phyloP scores from a whole-genome alignment of 2,888 invertebrate species.

The Stenurella melanura region DNA sequence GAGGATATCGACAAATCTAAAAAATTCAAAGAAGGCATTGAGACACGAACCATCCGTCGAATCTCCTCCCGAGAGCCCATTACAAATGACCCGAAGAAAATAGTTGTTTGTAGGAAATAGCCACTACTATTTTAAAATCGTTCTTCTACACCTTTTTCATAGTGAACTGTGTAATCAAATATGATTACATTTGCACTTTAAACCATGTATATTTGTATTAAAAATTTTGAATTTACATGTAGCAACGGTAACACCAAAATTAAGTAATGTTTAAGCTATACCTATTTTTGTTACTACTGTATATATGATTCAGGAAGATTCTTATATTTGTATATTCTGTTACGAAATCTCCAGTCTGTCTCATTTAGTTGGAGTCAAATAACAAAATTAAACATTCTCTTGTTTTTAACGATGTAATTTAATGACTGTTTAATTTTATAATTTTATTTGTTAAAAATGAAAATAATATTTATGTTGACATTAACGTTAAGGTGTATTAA shows the following conservation, averaged over 20 bases:
- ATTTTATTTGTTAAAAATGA: constrained; percentile 40
- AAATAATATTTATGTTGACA: constrained; percentile 45
- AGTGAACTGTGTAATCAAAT: constrained; percentile 1
- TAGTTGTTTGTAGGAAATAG: constrained; percentile 53
- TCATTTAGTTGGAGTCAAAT: constrained; percentile 20
- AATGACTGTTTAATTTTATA: constrained; percentile 44
- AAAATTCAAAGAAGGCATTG: constrained; percentile 68
- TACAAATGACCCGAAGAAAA: constrained; percentile 68
- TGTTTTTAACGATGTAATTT: constrained; percentile 37
- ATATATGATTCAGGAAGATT: constrained; percentile 5
- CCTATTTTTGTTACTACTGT: constrained; percentile 29
- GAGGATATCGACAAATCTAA: constrained; percentile 75
- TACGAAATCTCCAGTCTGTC: constrained; percentile 29
- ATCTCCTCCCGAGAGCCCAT: constrained; percentile 72
- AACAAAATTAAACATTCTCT: constrained; percentile 21
- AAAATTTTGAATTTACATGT: constrained; percentile 18
- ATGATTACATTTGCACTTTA: constrained; percentile 42
- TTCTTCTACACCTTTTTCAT: constrained; percentile 18
- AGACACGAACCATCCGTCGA: constrained; percentile 68
- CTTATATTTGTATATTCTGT: constrained; percentile 37
- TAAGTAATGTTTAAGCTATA: constrained; percentile 23
- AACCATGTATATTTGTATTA: constrained; percentile 44
- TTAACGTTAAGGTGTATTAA: constrained; percentile 50
- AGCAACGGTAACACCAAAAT: constrained; percentile 36
- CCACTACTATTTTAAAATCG: constrained; percentile 5